Evolutionary conservation across 37 sponge, comb jelly and placozoan species (phyloP).

Genomic region (Ianthella basta): DNA sequence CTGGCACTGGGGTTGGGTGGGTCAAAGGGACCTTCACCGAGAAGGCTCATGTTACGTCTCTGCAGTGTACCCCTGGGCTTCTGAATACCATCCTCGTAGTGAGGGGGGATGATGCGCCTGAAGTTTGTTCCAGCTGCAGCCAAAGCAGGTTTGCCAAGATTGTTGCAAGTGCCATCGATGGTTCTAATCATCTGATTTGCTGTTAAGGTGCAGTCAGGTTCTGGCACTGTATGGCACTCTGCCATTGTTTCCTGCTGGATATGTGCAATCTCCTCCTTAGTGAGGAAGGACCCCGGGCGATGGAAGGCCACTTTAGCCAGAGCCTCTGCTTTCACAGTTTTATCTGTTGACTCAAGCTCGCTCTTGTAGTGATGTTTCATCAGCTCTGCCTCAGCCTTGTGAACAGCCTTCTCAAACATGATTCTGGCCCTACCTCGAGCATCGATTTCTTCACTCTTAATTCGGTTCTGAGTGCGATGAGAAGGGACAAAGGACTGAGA

Average conservation of each 20-base stretch:
- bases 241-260: conserved; percentile 3
- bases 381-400: conserved; percentile 12
- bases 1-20: conserved; percentile 80
- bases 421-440: not conserved
- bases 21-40: conserved; percentile 39
- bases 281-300: conserved; percentile 51
- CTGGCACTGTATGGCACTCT: not conserved
- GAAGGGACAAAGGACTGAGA: not conserved
- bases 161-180: conserved; percentile 92
- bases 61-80: conserved; percentile 63
- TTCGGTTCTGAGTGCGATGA: not conserved
- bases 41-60: not conserved
- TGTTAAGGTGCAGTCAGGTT: not conserved
- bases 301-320: conserved; percentile 56
- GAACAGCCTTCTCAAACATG: conserved; percentile 19
- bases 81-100: conserved; percentile 75
- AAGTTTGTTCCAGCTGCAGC: conserved; percentile 73
- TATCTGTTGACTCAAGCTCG: conserved; percentile 1
- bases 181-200: conserved; percentile 20
- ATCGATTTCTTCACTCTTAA: not conserved
- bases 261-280: conserved; percentile 32
- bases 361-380: not conserved
- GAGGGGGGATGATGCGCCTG: conserved; percentile 63
- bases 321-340: conserved; percentile 27
- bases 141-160: conserved; percentile 50